These are phyloP conservation scores for Uloborus plumipes DNA, from an alignment of 2,888 invertebrate species.

Conservation along the genomic window DNA sequence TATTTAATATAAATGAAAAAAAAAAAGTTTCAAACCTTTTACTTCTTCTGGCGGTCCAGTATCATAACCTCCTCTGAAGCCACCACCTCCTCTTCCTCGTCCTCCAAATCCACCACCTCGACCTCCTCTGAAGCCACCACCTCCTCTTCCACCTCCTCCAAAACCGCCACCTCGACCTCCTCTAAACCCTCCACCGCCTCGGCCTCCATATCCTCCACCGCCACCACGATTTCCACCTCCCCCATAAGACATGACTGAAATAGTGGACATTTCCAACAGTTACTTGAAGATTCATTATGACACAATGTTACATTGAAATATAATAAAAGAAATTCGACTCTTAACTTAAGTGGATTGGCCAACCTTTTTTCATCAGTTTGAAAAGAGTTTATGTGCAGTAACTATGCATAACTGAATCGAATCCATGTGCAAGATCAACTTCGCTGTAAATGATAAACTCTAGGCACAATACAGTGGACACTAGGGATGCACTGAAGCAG, in stretches of 20 bases:
- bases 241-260: conserved; percentile 49
- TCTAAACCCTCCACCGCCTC: conserved; percentile 68
- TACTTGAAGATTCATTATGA: too few species aligned
- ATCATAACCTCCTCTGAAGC: conserved; percentile 65
- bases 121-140: conserved; percentile 64
- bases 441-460: too few species aligned
- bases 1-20: not conserved
- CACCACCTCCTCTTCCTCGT: conserved; percentile 49
- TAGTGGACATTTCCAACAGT: too few species aligned
- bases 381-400: too few species aligned
- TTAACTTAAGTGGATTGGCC: too few species aligned
- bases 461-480: too few species aligned
- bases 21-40: conserved; percentile 30
- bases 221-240: conserved; percentile 31
- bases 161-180: conserved; percentile 63
- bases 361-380: too few species aligned
- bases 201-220: conserved; percentile 60
- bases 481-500: too few species aligned
- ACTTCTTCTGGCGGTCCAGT: conserved; percentile 70
- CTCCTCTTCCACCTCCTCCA: conserved; percentile 40
- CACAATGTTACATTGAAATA: too few species aligned
- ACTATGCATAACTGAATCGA: too few species aligned
- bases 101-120: conserved; percentile 65
- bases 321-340: too few species aligned
- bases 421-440: too few species aligned